Percentiles rank a stretch among this genome's conserved stretches.
Conservation (phyloP, 2,797 vertebrate species). For the Lateolabrax maculatus region DNA sequence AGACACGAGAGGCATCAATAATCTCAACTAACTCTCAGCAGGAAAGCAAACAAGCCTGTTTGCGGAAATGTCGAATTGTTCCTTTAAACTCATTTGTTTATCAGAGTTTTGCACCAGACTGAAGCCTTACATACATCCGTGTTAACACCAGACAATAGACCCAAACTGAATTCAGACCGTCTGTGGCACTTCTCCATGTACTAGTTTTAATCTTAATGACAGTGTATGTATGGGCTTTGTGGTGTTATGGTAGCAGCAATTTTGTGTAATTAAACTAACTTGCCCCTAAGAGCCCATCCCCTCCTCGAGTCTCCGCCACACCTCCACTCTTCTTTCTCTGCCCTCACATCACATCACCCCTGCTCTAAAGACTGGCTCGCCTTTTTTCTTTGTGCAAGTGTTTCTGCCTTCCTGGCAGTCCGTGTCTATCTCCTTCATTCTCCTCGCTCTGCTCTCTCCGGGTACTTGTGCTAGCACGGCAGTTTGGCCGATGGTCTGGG, state of each 20-base stretch:
- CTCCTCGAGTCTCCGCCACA: constrained; percentile 60
- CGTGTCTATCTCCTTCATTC: constrained; percentile 49
- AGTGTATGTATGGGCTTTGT: constrained; percentile 75
- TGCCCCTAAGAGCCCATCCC: constrained; percentile 64
- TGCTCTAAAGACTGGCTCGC: constrained; percentile 61
- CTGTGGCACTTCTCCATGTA: constrained; percentile 58
- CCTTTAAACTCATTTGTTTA: constrained; percentile 45
- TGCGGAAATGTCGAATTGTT: constrained; percentile 31
- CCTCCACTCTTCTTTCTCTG: constrained; percentile 62
- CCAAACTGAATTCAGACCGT: constrained; percentile 59
- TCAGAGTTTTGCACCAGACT: constrained; percentile 46
- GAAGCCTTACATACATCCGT: constrained; percentile 56
- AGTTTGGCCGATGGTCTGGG: constrained; percentile 74
- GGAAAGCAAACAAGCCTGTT: not conserved
- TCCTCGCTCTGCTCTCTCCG: constrained; percentile 50
- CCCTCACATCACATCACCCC: constrained; percentile 62
- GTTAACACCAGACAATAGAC: constrained; percentile 73
- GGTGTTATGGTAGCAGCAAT: constrained; percentile 76
- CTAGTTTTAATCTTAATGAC: constrained; percentile 76
- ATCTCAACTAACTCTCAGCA: not conserved
- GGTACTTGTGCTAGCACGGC: constrained; percentile 72
- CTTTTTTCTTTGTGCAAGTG: constrained; percentile 59
- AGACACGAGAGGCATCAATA: not conserved
- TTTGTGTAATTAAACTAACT: constrained; percentile 82
- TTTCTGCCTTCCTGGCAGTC: constrained; percentile 61